Conservation (phyloP, 37 sponge, comb jelly and placozoan genomes). For the Cliona cf. orientalis region DNA sequence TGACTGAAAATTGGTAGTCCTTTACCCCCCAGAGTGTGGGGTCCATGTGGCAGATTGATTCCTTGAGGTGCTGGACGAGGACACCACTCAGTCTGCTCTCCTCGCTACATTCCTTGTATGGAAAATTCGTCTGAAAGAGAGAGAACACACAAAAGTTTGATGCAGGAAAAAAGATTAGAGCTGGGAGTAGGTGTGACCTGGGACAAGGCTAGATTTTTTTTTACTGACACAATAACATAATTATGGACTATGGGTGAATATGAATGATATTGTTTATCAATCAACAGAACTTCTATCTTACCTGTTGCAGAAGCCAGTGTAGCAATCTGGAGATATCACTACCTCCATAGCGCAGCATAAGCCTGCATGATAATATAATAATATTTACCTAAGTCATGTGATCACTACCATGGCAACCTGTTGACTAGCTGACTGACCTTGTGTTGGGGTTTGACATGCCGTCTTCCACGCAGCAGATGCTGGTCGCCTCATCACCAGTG, state of each 20-base stretch:
- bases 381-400: not conserved
- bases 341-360: constrained; percentile 84
- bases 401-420: not conserved
- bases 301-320: constrained; percentile 73
- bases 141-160: not conserved
- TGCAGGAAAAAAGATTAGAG: not conserved
- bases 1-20: constrained; percentile 48
- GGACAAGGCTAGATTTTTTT: too few relatives aligned
- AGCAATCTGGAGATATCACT: constrained; percentile 87
- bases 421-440: constrained; percentile 62
- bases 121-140: constrained; percentile 68
- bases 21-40: constrained; percentile 29
- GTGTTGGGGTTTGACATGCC: constrained; percentile 90
- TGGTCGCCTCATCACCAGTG: constrained; percentile 86
- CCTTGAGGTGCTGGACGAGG: constrained; percentile 85
- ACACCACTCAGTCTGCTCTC: constrained; percentile 68
- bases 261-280: not conserved
- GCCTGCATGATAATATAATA: constrained; percentile 32
- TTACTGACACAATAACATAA: too few relatives aligned
- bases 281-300: constrained; percentile 10
- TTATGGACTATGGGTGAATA: not conserved
- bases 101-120: constrained; percentile 64
- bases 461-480: constrained; percentile 93
- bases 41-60: constrained; percentile 85
- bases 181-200: not conserved